Base-by-base conservation (phyloP, 1,140 invertebrate species). In the Drosophila azteca region DNA sequence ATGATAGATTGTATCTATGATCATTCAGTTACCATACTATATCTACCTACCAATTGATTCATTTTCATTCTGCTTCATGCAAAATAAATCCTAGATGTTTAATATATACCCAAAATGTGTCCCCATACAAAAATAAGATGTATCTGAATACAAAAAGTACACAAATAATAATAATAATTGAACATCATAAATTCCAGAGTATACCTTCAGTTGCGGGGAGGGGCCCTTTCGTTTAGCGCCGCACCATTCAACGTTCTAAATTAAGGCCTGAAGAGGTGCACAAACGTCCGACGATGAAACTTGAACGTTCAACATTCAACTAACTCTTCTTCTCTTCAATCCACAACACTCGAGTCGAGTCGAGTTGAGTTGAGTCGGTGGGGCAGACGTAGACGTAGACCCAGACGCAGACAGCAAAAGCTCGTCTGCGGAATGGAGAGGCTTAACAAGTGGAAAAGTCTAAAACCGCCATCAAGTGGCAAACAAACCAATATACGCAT, bases 361-460 rank as follows among this genome's bases (percentile, higher is more conserved):
- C 44, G 24, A 48, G 45, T 66, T 4, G 24, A 26, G 24, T 26
- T 5, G 24, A 57, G 49, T 35, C 45, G 73, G 43, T 57, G 67
- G 31, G 67, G 35, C 35, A 39, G 11, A 13, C 35, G 24, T 5
- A 39, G 35, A 39, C 35, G 35, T 11, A 39, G 17, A 20, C 17
- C 17, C 17, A 20, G 17, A 20, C 17, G 3, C 9, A 39, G 52
- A 70, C 75, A 59, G 58, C 54, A 5, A 62, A 39, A 81, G 77
- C 79, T 81, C 59, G 78, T 81, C 79, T 81, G 73, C 78, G 58
- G 70, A 81, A 81, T 81, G 78, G 11, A 39, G 35, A 81, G 79
- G 81, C 79, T 82, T 82, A 82, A 82, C 79, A 82, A 82, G 79
- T 81, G 79, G 79, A 81, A 82, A 81, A 81, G 79, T 82, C 79